Evolutionary conservation across 2,113 vertebrate species (phyloP).

Genomic region (Copsychus sechellarum): DNA sequence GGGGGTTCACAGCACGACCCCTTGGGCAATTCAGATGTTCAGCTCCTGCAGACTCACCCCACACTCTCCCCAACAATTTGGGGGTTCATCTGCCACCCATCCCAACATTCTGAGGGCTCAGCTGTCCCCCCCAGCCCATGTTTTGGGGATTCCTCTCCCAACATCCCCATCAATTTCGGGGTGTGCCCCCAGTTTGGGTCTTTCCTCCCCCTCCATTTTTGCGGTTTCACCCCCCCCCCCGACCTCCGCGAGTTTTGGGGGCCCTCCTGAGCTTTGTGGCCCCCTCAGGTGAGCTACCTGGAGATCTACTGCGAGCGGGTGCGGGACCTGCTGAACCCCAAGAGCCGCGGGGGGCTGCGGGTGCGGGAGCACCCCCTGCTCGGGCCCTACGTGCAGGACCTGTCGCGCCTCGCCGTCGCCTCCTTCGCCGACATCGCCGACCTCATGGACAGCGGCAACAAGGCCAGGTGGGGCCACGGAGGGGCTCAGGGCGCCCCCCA

Average conservation of each 20-base stretch:
- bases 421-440: not conserved
- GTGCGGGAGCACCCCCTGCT: not conserved
- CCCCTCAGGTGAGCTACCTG: not conserved
- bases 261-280: not conserved
- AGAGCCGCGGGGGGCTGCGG: not conserved
- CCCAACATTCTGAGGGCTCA: not conserved
- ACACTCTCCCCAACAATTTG: accelerated
- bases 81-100: not conserved
- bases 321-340: not conserved
- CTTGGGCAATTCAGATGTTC: not conserved
- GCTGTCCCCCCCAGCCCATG: accelerated
- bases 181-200: accelerated
- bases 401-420: not conserved
- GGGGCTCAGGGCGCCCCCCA: accelerated
- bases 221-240: not conserved
- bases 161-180: not conserved
- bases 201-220: not conserved
- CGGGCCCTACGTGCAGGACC: not conserved
- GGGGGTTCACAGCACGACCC: not conserved
- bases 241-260: not conserved
- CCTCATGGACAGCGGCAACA: slow-evolving; percentile 4
- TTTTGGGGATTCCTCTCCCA: not conserved
- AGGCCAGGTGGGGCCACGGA: not conserved
- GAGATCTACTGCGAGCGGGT: not conserved
- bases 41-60: too few species aligned